A percentile compares a stretch with the other conserved stretches of the same genome.
These are phyloP conservation scores for Turnix velox DNA, from an alignment of 2,113 vertebrate genomes.

Conservation along the genomic window DNA sequence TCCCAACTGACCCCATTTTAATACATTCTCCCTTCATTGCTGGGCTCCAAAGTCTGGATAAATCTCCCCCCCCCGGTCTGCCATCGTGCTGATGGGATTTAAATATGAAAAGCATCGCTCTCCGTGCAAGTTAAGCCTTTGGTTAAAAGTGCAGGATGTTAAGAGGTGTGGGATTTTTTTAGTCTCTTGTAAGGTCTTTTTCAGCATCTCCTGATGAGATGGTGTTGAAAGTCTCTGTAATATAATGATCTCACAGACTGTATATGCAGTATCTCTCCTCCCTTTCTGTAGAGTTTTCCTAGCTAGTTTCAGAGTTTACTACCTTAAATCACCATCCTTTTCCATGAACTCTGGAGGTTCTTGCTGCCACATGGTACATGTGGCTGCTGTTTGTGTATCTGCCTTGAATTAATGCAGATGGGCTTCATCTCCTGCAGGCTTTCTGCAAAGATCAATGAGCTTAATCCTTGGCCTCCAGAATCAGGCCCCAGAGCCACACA, in stretches of 20 bases:
- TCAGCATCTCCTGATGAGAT: constrained; percentile 39
- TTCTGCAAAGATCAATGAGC: background rate
- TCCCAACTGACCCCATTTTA: constrained; percentile 50
- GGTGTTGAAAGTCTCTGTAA: constrained; percentile 59
- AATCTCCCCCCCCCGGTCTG: constrained; percentile 39
- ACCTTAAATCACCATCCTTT: constrained; percentile 51
- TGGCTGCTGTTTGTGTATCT: constrained; percentile 13
- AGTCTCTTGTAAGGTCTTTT: constrained; percentile 55
- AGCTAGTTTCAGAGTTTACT: constrained; percentile 63
- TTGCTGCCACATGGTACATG: constrained; percentile 24
- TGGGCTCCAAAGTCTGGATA: constrained; percentile 19
- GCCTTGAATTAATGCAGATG: background rate
- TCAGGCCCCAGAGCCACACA: background rate
- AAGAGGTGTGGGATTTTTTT: constrained; percentile 50
- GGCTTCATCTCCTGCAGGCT: constrained; percentile 16
- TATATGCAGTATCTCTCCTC: background rate
- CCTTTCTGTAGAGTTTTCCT: constrained; percentile 46
- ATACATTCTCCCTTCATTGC: background rate
- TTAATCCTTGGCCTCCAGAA: background rate
- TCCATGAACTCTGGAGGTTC: constrained; percentile 43
- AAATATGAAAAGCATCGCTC: constrained; percentile 58
- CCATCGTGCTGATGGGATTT: constrained; percentile 31
- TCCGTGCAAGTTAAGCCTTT: constrained; percentile 47
- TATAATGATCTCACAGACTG: constrained; percentile 49
- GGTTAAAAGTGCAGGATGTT: constrained; percentile 64